Base-by-base conservation (phyloP, 2,888 invertebrate species). In the Anthrax anthrax region DNA sequence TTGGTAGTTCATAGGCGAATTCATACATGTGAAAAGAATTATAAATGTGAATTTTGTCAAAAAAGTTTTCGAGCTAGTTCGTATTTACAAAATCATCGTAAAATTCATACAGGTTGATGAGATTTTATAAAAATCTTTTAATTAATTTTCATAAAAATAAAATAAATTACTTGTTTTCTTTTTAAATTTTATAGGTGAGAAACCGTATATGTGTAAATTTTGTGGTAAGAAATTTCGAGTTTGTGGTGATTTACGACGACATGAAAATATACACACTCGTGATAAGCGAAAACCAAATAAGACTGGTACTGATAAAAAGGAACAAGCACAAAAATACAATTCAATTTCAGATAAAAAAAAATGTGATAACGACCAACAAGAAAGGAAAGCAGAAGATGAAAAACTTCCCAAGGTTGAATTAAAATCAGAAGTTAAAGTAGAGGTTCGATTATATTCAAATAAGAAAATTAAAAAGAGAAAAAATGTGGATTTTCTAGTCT, bases 51-150 rank as follows among this genome's bases (percentile, higher is more conserved):
- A 54, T 84, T 76, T 62, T 91, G 90, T 61, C 74, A 73, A 51
- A 90, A 88, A 67, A 77, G 80, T 18, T 91, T 91, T 70, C 72
- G 90, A 38, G 88, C 90, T 12, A 85, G 87, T 41, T 86, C 85
- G 8, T 90, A 90, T 69, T 64, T 89, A 12, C 81, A 85, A 57
- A 84, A 81, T 57, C 90, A 91, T 64, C 75, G 87, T 56, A 72
- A 86, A 52, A 86, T 87, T 47, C 90, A 90, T 58, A 90, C 90
- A 17, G 89, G 84, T 78, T 23, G 23, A 23, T 23, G 8, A 23
- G 23, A 6, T 23, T 23, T 23, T 23, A n/a, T n/a, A n/a, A n/a
- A n/a, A n/a, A n/a, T n/a, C n/a, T n/a, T n/a, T n/a, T n/a, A n/a
- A n/a, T n/a, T n/a, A 23, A 23, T 6, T 23, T 23, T 23, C 4